A percentile compares a stretch with the other conserved stretches of the same genome.
phyloP scores from a whole-genome alignment of 2,888 invertebrate genomes.

The Nomada ferruginata region DNA sequence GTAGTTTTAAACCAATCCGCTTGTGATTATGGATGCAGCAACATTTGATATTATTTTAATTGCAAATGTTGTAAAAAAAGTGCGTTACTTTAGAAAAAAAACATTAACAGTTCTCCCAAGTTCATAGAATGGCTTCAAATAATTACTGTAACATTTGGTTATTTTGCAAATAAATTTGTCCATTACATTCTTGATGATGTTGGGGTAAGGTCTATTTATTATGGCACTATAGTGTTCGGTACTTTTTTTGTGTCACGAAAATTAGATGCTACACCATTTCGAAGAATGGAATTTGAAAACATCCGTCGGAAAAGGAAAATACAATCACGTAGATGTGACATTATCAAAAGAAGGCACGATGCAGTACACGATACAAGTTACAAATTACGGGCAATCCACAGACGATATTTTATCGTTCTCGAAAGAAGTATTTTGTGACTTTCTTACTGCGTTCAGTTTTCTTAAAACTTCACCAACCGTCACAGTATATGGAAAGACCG shows the following conservation, averaged over 20 bases:
- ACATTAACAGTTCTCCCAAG: background rate
- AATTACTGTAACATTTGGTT: background rate
- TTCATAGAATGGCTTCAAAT: background rate
- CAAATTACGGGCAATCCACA: slow-evolving; percentile 33
- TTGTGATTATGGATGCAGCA: background rate
- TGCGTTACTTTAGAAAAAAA: background rate
- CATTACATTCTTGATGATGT: too few species aligned
- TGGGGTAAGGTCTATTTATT: background rate
- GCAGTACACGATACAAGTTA: slow-evolving; percentile 23
- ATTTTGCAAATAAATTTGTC: background rate
- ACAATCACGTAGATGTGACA: slow-evolving; percentile 42
- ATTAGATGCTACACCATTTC: slow-evolving; percentile 45
- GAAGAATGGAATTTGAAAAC: slow-evolving; percentile 33
- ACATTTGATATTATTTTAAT: slow-evolving; percentile 9
- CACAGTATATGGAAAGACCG: slow-evolving; percentile 28
- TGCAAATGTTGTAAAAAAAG: slow-evolving; percentile 41
- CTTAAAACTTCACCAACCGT: slow-evolving; percentile 25
- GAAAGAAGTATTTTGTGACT: slow-evolving; percentile 33
- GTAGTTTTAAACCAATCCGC: slow-evolving; percentile 16
- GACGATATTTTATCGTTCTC: slow-evolving; percentile 43
- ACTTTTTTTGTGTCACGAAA: background rate
- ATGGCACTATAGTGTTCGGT: too few species aligned
- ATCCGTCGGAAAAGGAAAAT: slow-evolving; percentile 14
- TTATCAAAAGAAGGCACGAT: slow-evolving; percentile 13
- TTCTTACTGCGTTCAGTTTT: background rate